Evolutionary conservation across 2,797 vertebrate species (phyloP).

Genomic region (Eulemur albifrons): DNA sequence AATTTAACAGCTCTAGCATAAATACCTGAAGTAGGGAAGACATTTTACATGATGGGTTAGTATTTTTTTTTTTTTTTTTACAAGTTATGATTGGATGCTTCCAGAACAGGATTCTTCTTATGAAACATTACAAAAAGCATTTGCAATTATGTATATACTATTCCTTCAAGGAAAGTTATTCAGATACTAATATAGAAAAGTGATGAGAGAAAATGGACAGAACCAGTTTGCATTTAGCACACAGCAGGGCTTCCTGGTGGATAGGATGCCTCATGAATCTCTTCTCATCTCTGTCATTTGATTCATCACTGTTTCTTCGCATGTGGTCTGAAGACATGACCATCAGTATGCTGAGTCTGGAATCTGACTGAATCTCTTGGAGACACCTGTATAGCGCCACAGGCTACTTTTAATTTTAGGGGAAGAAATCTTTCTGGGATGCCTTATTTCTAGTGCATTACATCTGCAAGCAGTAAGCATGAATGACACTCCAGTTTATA

Average conservation of each 20-base stretch:
- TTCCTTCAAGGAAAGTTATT: slow-evolving; percentile 22
- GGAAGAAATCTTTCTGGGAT: not conserved
- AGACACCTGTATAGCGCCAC: not conserved
- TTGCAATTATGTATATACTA: not conserved
- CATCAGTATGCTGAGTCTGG: not conserved
- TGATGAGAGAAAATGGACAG: not conserved
- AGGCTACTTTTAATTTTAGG: slow-evolving; percentile 20
- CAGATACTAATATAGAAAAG: not conserved
- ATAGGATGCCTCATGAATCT: not conserved
- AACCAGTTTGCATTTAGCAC: not conserved
- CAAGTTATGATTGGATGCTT: not conserved
- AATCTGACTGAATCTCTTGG: slow-evolving; percentile 5
- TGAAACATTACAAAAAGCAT: slow-evolving; percentile 30
- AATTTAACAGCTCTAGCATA: not conserved
- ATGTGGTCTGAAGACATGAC: not conserved
- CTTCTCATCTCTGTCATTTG: not conserved
- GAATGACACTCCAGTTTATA: not conserved
- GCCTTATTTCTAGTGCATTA: not conserved
- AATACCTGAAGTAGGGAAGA: not conserved
- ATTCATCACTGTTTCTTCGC: not conserved
- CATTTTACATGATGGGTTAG: not conserved
- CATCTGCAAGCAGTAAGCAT: slow-evolving; percentile 4
- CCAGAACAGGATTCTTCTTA: not conserved
- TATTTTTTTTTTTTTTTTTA: not conserved
- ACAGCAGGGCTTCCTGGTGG: not conserved